Base-by-base conservation (phyloP, 2,113 vertebrate species). In the Papio anubis region DNA sequence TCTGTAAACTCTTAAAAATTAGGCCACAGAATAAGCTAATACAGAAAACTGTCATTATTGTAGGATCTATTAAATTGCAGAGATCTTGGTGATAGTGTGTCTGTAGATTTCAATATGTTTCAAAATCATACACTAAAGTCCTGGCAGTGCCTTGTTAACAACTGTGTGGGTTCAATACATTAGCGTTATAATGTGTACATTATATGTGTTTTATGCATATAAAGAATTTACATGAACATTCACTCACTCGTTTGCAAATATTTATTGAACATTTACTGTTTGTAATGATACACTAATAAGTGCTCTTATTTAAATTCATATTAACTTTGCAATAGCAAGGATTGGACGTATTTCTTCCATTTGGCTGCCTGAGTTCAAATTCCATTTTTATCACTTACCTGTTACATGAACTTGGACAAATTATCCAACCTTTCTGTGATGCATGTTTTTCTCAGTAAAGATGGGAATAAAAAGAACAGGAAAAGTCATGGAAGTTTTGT, bases 31-130 rank as follows among this genome's bases (percentile, higher is more conserved):
- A 94, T 93, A 93, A 90, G 89, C 96, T 90, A 95, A 72, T 35
- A 81, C 3, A 32, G 20, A 55, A 75, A 92, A 82, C 35, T 20
- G 14, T 30, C 48, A 38, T 91, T 78, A 16, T 81, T 23, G 8
- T 52, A 40, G 72, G 50, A 66, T 96, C 91, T 73, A 90, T 96
- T 96, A 92, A 73, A 88, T 66, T 95, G 27, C n/a, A 86, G 52
- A 68, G 61, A 73, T 30, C n/a, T 59, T 70, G 21, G 0, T 61
- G 18, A 21, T 21, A 93, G 8, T 66, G 57, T 48, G 64, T 30
- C 78, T 91, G 35, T 73, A 73, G 45, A 93, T 96, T 85, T 96
- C 76, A 75, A 59, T 90, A 38, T 17, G 40, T 85, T 25, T 32
- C 45, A 57, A 94, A 73, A 85, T 90, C 23, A 73, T 73, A 40